phyloP scores from a whole-genome alignment of 2,888 invertebrate species.

The Ochropleura leucogaster region DNA sequence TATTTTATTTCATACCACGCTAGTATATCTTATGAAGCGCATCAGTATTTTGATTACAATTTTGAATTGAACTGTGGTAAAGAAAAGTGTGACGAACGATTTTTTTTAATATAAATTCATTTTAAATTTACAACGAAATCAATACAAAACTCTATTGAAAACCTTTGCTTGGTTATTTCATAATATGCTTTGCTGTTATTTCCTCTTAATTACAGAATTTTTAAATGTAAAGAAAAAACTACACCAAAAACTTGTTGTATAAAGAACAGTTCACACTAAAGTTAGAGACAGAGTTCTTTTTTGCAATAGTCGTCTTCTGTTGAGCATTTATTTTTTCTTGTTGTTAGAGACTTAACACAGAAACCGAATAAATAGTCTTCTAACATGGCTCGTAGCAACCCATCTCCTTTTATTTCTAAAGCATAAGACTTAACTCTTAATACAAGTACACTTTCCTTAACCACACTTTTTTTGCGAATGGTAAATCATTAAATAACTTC shows the following conservation, averaged over 20 bases:
- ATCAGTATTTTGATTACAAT: background rate
- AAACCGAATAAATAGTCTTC: background rate
- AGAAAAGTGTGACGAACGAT: background rate
- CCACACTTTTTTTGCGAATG: no score
- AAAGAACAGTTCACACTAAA: background rate
- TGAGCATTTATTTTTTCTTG: background rate
- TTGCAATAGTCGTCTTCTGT: background rate
- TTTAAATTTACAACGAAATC: no score
- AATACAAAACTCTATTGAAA: no score
- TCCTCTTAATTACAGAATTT: background rate
- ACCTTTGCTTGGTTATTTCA: background rate
- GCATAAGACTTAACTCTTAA: background rate
- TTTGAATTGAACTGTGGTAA: background rate
- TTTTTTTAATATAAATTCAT: no score
- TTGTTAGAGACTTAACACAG: background rate
- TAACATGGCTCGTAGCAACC: background rate
- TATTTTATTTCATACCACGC: background rate
- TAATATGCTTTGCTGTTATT: background rate
- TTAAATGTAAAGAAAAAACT: no score
- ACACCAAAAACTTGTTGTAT: background rate
- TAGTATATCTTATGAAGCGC: background rate
- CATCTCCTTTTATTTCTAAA: background rate
- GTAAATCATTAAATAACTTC: no score
- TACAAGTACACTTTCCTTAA: background rate
- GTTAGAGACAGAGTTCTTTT: background rate